phyloP scores from a whole-genome alignment of 2,888 invertebrate genomes.

The Nebria brevicollis region DNA sequence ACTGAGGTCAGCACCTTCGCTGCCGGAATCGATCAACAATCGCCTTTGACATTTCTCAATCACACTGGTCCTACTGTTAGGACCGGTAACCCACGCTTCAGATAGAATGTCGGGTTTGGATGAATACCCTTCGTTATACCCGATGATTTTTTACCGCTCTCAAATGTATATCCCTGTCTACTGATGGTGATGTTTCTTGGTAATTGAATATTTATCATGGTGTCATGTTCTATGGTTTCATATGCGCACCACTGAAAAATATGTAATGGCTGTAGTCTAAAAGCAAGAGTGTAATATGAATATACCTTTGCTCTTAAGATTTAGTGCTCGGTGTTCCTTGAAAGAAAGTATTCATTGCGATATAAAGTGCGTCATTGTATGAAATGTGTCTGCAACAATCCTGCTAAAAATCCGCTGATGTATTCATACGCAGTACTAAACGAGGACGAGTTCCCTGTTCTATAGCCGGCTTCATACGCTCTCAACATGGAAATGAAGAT shows the following conservation, averaged over 20 bases:
- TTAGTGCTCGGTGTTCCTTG: background rate
- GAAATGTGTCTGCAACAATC: constrained; percentile 4
- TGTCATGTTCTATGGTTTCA: no score
- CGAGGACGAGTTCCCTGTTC: constrained; percentile 7
- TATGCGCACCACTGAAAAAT: background rate
- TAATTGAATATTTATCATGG: no score
- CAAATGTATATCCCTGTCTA: background rate
- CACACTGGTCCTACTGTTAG: constrained; percentile 7
- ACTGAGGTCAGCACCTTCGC: constrained; percentile 29
- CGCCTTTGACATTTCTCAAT: constrained; percentile 37
- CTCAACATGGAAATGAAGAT: constrained; percentile 8
- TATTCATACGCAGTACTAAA: constrained; percentile 18
- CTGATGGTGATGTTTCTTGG: no score
- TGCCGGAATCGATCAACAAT: constrained; percentile 30
- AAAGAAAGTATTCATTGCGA: background rate
- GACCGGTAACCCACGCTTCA: background rate
- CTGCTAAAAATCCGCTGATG: constrained; percentile 8
- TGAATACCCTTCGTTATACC: background rate
- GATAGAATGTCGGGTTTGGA: background rate
- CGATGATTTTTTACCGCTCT: background rate
- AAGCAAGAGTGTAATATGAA: background rate
- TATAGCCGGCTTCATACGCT: constrained; percentile 5
- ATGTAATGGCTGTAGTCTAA: background rate
- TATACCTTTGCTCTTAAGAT: background rate
- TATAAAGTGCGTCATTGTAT: background rate